Evolutionary conservation across 2,888 invertebrate species (phyloP), one percentile per base, ranked within the genome.

Genomic region (Eudemis profundana): DNA sequence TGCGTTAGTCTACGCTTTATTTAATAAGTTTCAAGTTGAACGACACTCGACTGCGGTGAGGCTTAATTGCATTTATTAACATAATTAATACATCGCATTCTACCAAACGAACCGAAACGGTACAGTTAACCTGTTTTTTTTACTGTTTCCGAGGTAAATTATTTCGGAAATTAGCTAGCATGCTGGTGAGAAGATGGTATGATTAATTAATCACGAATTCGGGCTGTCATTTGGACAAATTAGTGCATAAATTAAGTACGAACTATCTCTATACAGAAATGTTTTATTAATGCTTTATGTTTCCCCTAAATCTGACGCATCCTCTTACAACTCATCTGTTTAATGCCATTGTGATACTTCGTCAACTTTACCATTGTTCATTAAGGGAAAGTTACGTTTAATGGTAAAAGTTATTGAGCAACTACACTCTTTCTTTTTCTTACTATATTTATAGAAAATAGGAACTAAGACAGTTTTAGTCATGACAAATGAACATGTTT

Each of bases 61-160:
- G 75, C 50, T 53, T 88, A 87, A 89, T 89, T 89, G 86, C 85
- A 87, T 90, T 82, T 84, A 90, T 90, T 90, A 89, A 77, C 89
- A 90, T 90, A 89, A 84, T 81, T 90, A 88, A 84, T 81, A 78
- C 78, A 85, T 82, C 76, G 81, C 84, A 84, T 78, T 78, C 77
- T 74, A 82, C 71, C 76, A 78, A 85, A 83, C 89, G 85, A 85
- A 87, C 87, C 88, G 76, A 82, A 76, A 72, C 77, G 67, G 70
- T 83, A 86, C 85, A 75, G 84, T 84, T 79, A 76, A 74, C 76
- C 73, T 76, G 78, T 76, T 82, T 77, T 76, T n/a, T 74, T 72
- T 56, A 53, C 51, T 57, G 67, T 66, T 67, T 74, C 69, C 71
- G n/a, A 21, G 33, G 72, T 74, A 73, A 73, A 68, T 62, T 67